These are phyloP conservation scores for Chaenodraco wilsoni DNA, from an alignment of 2,797 vertebrate genomes.

Conservation along the genomic window DNA sequence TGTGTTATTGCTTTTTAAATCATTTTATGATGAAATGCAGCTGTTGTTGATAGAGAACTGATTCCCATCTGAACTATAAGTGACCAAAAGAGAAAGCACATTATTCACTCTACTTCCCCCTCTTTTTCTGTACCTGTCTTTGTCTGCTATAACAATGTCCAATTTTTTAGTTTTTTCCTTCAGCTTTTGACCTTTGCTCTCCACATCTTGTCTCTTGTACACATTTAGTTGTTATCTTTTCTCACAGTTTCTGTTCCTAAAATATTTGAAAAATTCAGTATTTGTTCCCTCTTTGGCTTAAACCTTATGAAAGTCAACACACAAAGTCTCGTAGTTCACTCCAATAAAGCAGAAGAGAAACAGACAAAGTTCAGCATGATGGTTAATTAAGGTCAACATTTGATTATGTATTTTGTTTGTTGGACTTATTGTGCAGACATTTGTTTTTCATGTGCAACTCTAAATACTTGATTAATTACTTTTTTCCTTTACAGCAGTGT, in stretches of 20 bases:
- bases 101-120: neutral
- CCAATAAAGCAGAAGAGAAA: conserved; percentile 35
- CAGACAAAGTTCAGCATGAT: neutral
- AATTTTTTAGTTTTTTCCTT: neutral
- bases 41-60: neutral
- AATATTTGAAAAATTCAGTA: conserved; percentile 13
- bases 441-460: neutral
- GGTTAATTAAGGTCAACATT: neutral
- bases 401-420: conserved; percentile 11
- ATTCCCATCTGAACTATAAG: neutral
- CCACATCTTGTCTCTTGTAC: neutral
- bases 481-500: conserved; percentile 52
- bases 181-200: neutral
- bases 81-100: neutral
- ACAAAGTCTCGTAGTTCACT: conserved; percentile 5
- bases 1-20: neutral
- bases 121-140: neutral
- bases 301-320: conserved; percentile 19
- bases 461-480: neutral
- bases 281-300: conserved; percentile 38
- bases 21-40: neutral
- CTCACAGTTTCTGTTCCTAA: conserved; percentile 58
- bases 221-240: neutral
- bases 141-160: neutral
- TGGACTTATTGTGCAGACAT: neutral